Base-by-base conservation (phyloP, 2,888 invertebrate genomes). In the Sminthurinus aureus region DNA sequence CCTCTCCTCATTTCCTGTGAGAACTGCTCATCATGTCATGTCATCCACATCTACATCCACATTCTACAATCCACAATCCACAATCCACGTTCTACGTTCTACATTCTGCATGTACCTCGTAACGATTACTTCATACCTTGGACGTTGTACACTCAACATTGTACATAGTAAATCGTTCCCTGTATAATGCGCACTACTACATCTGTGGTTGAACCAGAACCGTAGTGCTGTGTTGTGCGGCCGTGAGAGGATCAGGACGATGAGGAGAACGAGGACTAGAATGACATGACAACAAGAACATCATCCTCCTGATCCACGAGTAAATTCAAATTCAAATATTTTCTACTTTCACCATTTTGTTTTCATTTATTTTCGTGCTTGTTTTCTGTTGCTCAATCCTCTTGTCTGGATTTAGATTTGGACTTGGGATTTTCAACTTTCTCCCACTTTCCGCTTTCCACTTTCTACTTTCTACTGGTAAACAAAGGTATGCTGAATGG, bases 1-100 rank as follows among this genome's bases (percentile, higher is more conserved):
- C 71, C 71, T 71, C 11, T 71, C n/a, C 71, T 26, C 71, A 71
- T 22, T 71, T 71, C 26, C 22, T 71, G 22, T n/a, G 69, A 69
- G 69, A 22, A 22, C 69, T 71, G 2, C 24, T 71, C 71, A 26
- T 71, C 24, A 26, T 71, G 71, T 71, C 24, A 71, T 71, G 71
- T 71, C 71, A 71, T 71, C 71, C 24, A 11, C 71, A 71, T 71
- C 22, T 26, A 24, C 4, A 24, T 8, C n/a, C 20, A 20, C 8
- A 20, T 20, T 22, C 20, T 12, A n/a, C n/a, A n/a, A 64, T 64
- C 64, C n/a, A 64, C n/a, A 18, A 18, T 38, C 38, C 38, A 38
- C 38, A 38, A 24, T 8, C n/a, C 20, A 20, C 8, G 8, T 20
- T 22, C 20, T 12, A n/a, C n/a, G 8, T 4, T 64, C 64, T 8